Evolutionary conservation across 2,888 invertebrate genomes (phyloP).

Genomic region (Coenonympha glycerion): DNA sequence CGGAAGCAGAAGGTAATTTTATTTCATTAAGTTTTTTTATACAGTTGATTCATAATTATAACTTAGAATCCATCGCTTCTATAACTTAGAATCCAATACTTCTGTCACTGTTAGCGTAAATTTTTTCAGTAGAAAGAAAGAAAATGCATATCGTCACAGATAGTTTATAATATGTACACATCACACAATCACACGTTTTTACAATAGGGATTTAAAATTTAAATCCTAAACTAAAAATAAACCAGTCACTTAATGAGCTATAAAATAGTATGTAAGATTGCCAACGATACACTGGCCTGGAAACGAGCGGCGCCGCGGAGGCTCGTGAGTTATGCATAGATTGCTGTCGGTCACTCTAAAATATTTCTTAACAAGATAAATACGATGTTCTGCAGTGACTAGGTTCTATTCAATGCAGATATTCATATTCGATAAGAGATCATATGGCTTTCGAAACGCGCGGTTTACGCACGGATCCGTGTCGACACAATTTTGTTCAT

Average conservation of each 20-base stretch:
- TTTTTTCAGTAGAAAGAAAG: slow-evolving; percentile 42
- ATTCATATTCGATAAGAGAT: slow-evolving; percentile 58
- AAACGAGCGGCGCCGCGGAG: slow-evolving; percentile 48
- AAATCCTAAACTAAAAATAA: slow-evolving; percentile 66
- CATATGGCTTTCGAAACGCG: slow-evolving; percentile 63
- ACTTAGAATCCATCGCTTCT: no score
- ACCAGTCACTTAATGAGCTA: slow-evolving; percentile 74
- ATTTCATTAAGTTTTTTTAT: no score
- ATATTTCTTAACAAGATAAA: slow-evolving; percentile 61
- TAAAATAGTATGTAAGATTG: slow-evolving; percentile 65
- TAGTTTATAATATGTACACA: slow-evolving; percentile 55
- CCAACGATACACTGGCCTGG: slow-evolving; percentile 73
- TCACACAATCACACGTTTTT: slow-evolving; percentile 71
- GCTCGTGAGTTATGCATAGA: slow-evolving; percentile 53
- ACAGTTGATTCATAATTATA: no score
- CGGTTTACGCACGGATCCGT: slow-evolving; percentile 51
- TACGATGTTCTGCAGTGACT: slow-evolving; percentile 42
- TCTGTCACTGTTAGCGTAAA: no score
- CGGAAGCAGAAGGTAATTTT: neutral
- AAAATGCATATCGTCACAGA: slow-evolving; percentile 54
- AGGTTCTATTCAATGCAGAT: slow-evolving; percentile 35
- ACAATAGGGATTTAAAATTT: slow-evolving; percentile 72
- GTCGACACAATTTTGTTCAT: slow-evolving; percentile 37
- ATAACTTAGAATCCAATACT: no score
- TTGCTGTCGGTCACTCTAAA: slow-evolving; percentile 55